Base-by-base conservation (phyloP, 2,113 vertebrate genomes). In the Polypterus senegalus region DNA sequence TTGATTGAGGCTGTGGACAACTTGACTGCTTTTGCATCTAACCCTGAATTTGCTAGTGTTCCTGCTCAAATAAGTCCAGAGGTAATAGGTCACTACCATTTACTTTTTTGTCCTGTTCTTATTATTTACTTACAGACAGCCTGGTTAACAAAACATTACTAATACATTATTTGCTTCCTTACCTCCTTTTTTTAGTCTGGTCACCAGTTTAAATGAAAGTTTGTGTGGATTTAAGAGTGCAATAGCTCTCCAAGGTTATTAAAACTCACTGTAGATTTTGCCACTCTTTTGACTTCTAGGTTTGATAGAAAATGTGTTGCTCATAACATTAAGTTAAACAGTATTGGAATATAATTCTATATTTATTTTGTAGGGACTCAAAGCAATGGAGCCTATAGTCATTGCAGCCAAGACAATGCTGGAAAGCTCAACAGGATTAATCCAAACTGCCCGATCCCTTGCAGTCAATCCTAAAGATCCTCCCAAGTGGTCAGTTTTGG, bases 381-480 rank as follows among this genome's bases (percentile, higher is more conserved):
- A 87, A 57, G 91, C 93, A 65, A 96, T 97, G 94, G 91, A 97
- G 71, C 93, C 95, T 51, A 98, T 98, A 0, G 66, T 97, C 9
- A 76, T 74, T 3, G 92, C 94, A 4, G 93, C 93, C 9, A 91
- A 87, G 81, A 91, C 83, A 1, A 98, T 98, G 94, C 71, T 98
- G 73, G 91, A 90, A 75, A 98, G 94, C 65, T 96, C 95, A 0
- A 92, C 92, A 0, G 92, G 93, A 3, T 84, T 98, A 49, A 98
- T 98, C 71, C 91, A 96, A 80, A 97, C 92, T 0, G 95, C 94
- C 1, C 89, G 93, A 59, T 95, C 93, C 3, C 83, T 98, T 55
- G 93, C 95, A 0, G 93, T 96, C 78, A 97, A 98, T 68, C 95
- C 95, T 55, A 92, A 94, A 78, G 95, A 98, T 66, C 95, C 95